These are phyloP conservation scores for Marronus borbonicus DNA, from an alignment of 2,888 invertebrate genomes.

Conservation along the genomic window DNA sequence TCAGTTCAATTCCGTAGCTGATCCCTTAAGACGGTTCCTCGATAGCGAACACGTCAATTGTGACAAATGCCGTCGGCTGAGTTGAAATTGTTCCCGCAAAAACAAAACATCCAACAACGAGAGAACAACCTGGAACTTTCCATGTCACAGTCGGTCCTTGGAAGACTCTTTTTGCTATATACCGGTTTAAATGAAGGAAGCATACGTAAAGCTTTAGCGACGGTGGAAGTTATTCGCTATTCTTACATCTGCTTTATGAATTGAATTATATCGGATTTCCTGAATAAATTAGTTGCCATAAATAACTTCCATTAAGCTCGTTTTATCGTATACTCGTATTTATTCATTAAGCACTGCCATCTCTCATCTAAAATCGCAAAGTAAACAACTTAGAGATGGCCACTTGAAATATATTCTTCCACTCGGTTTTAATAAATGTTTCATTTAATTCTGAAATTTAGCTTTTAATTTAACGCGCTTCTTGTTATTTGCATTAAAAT, in stretches of 20 bases:
- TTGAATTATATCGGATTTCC: no score
- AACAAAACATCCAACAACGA: constrained; percentile 31
- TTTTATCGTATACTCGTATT: no score
- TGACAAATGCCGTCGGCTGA: constrained; percentile 35
- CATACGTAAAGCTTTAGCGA: background rate
- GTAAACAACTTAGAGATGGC: no score
- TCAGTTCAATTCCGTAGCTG: constrained; percentile 31
- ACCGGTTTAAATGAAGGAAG: background rate
- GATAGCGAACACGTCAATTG: constrained; percentile 40
- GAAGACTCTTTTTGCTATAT: background rate
- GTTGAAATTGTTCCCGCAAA: constrained; percentile 39
- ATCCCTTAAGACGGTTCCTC: constrained; percentile 36
- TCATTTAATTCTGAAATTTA: no score
- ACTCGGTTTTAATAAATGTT: no score
- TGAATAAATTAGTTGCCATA: no score
- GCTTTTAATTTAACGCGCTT: background rate
- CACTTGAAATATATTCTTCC: no score
- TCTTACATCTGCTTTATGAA: background rate
- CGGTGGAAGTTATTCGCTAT: background rate
- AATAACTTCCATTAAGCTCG: no score
- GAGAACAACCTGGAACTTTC: constrained; percentile 14
- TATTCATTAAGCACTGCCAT: no score
- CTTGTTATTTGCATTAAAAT: background rate
- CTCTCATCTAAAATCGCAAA: no score
- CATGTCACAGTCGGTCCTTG: background rate